Base-by-base conservation (phyloP, 2,113 vertebrate species). In the Morone saxatilis region DNA sequence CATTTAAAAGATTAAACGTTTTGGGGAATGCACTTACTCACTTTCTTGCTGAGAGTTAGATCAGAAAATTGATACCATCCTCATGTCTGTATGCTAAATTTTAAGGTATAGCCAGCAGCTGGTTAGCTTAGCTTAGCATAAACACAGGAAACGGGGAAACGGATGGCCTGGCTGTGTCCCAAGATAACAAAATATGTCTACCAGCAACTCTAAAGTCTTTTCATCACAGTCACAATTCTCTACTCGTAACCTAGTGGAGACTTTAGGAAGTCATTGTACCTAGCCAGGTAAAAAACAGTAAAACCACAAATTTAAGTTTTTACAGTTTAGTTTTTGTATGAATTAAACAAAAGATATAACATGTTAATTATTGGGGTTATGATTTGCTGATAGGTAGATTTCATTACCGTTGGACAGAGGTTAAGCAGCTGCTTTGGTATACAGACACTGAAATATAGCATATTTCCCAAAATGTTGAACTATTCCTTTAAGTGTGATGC, bases 1-100 rank as follows among this genome's bases (percentile, higher is more conserved):
- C 31, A 31, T 31, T 38, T 25, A 13, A 68, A 59, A n/a, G 7
- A 47, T 45, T 65, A 71, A 54, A 77, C 13, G 20, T 72, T 74
- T 45, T 22, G 62, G 38, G 16, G 16, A 69, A 47, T 22, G 12
- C 16, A 36, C 31, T 31, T 31, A 31, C 31, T 31, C 31, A 4
- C 31, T 31, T 31, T 47, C 63, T 47, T 68, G 13, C 45, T 19
- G 14, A 6, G 22, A 68, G 22, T 19, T 68, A 19, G 22, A 50
- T 50, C 1, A 36, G 7, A 31, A 17, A 14, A 6, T 67, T 16
- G 7, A 22, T 31, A 14, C 10, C 5, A 20, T 5, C 7, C 38
- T 57, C 16, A 11, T 12, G 14, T 41, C 13, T 56, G 4, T 13
- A 56, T 56, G 16, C n/a, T 13, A 16, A 51, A 43, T 16, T 47